A percentile compares a stretch with the other conserved stretches of the same genome.
Conservation (phyloP, 1,140 invertebrate genomes). For the Neoseiulus cucumeris region DNA sequence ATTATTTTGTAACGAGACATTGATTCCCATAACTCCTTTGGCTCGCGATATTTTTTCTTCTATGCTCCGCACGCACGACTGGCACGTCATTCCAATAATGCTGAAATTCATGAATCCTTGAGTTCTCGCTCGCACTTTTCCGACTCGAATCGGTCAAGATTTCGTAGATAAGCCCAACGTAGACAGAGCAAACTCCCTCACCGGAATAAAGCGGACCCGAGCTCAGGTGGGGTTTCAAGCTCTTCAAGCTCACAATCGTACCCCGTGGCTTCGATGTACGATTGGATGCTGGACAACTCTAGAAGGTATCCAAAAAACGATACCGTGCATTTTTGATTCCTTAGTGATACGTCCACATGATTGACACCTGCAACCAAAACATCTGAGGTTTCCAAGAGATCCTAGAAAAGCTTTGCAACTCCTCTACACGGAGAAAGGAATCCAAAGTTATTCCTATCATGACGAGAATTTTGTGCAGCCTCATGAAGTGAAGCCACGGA, state of each 20-base stretch:
- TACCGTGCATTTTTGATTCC: background rate
- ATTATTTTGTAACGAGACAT: background rate
- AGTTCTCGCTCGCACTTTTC: too few species aligned
- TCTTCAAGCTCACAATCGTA: background rate
- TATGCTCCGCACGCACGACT: conserved; percentile 24
- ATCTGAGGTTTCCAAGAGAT: too few species aligned
- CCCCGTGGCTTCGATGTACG: background rate
- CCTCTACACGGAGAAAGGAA: too few species aligned
- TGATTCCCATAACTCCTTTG: background rate
- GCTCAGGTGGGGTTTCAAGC: background rate
- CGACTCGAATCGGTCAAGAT: too few species aligned
- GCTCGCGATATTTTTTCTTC: background rate
- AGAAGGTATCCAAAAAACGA: background rate
- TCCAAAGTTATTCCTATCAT: too few species aligned
- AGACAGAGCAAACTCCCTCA: conserved; percentile 25
- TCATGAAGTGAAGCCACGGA: too few species aligned
- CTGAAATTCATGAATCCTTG: conserved; percentile 14
- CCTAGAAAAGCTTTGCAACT: too few species aligned
- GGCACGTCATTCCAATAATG: conserved; percentile 29
- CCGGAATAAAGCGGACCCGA: conserved; percentile 1
- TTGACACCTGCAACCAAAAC: background rate
- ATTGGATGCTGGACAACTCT: background rate
- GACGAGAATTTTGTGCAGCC: too few species aligned
- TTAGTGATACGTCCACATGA: background rate
- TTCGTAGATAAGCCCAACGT: too few species aligned